Evolutionary conservation across 2,888 invertebrate species (phyloP), one percentile per base, ranked within the genome.

Genomic region (Cryptus armator): DNA sequence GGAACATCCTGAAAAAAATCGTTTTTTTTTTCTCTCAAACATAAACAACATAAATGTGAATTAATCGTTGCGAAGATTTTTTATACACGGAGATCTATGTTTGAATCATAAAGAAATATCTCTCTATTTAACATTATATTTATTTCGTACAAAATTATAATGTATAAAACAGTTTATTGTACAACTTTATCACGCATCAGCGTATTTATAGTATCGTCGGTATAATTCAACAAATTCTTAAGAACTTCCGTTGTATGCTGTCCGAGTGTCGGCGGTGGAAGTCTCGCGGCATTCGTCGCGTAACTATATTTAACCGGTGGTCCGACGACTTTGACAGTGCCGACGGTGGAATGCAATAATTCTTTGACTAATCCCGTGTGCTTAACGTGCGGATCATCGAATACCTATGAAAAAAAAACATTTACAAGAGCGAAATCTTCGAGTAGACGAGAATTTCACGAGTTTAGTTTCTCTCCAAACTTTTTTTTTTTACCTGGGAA

Each of bases 181-280:
- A 96, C 88, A 94, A 95, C 84, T 89, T 94, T 94, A 37, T 93
- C 90, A 29, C 90, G 87, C 87, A 90, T 94, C 59, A 96, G 93
- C 82, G 89, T 77, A n/a, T 95, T 88, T 89, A 98, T 96, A 90
- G 95, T 94, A 19, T 94, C 93, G 10, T 95, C 94, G 67, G 95
- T 94, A 90, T 96, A 97, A 0, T 96, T 95, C 62, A 98, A 94
- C 86, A 97, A 92, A 83, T 95, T 94, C n/a, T 94, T 93, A 53
- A 99, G 94, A 70, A 99, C 95, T 89, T 97, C 95, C 82, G 94
- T 94, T 0, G 99, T 99, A 91, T 99, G 99, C 92, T 99, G 96
- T 0, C 99, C 99, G 37, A 99, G 94, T 7, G 94, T 94, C 0
- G 99, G 99, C 0, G 99, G 99, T 0, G 98, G 95, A 2, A 94